These are phyloP conservation scores for Camptogramma bilineatum DNA, from an alignment of 2,888 invertebrate genomes.

Conservation along the genomic window DNA sequence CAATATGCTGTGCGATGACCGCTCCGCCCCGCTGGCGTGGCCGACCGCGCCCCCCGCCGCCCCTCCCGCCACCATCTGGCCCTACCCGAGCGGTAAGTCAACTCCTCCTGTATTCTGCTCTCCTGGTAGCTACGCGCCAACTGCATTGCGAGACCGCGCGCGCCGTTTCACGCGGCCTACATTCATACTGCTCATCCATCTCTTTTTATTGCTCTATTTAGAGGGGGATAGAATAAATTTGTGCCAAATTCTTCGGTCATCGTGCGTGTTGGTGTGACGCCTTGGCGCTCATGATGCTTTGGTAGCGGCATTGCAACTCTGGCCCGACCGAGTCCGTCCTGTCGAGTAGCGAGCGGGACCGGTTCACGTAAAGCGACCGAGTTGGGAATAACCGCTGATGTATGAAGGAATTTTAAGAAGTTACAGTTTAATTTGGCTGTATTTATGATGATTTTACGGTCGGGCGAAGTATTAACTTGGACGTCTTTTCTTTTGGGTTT, in stretches of 20 bases:
- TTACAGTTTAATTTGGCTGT: constrained; percentile 24
- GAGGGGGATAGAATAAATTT: constrained; percentile 48
- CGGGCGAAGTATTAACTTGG: constrained; percentile 8
- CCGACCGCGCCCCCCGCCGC: constrained; percentile 83
- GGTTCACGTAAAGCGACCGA: constrained; percentile 40
- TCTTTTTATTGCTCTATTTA: constrained; percentile 37
- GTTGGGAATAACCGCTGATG: background rate
- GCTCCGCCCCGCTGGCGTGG: constrained; percentile 86
- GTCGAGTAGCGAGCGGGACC: constrained; percentile 58
- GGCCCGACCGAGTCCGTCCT: constrained; percentile 63
- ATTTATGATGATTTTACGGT: constrained; percentile 10
- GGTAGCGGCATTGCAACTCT: constrained; percentile 77
- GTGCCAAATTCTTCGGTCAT: constrained; percentile 56
- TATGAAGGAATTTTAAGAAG: background rate
- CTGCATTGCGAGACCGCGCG: constrained; percentile 79
- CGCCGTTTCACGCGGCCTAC: constrained; percentile 43
- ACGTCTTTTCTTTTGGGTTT: background rate
- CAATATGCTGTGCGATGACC: constrained; percentile 88
- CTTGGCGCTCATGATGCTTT: constrained; percentile 73
- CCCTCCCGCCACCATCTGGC: constrained; percentile 91
- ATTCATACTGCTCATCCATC: constrained; percentile 31
- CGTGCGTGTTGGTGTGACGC: constrained; percentile 56
- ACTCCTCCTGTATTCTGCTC: constrained; percentile 77
- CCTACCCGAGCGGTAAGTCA: constrained; percentile 89
- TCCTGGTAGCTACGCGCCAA: constrained; percentile 85